Evolutionary conservation across 37 sponge, comb jelly and placozoan genomes (phyloP).

Genomic region (Oopsacas minuta): DNA sequence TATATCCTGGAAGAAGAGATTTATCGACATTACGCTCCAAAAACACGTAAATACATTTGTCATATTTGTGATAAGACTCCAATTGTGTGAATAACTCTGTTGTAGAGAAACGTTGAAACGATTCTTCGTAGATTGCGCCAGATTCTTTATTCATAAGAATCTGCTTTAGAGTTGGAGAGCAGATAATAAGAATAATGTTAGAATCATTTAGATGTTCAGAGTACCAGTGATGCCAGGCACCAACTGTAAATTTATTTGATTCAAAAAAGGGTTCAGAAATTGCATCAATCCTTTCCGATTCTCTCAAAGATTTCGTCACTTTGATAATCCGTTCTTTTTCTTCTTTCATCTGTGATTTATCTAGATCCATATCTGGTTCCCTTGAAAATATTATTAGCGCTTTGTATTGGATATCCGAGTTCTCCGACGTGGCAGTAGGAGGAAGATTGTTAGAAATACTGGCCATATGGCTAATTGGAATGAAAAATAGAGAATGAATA

Average conservation of each 20-base stretch:
- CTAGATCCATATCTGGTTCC: constrained; percentile 3
- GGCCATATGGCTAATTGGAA: too few species aligned
- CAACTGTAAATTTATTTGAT: not conserved
- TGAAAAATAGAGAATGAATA: too few species aligned
- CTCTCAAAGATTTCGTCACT: not conserved
- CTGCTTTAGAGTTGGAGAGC: constrained; percentile 2
- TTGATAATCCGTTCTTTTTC: not conserved
- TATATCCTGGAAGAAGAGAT: constrained; percentile 5
- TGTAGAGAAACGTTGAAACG: not conserved
- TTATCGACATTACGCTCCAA: not conserved
- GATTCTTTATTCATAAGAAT: not conserved
- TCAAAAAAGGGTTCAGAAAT: constrained; percentile 10
- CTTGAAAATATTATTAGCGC: not conserved
- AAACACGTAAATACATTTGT: not conserved
- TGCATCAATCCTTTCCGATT: not conserved
- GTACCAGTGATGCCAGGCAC: not conserved
- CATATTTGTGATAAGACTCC: not conserved
- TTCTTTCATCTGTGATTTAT: not conserved
- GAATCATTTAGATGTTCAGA: not conserved
- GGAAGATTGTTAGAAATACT: not conserved
- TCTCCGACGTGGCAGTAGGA: not conserved
- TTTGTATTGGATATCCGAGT: not conserved
- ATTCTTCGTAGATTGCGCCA: constrained; percentile 1
- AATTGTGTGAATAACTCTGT: not conserved
- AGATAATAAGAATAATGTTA: not conserved